Conservation (phyloP, 2,888 invertebrate genomes). For the Rhingia campestris region DNA sequence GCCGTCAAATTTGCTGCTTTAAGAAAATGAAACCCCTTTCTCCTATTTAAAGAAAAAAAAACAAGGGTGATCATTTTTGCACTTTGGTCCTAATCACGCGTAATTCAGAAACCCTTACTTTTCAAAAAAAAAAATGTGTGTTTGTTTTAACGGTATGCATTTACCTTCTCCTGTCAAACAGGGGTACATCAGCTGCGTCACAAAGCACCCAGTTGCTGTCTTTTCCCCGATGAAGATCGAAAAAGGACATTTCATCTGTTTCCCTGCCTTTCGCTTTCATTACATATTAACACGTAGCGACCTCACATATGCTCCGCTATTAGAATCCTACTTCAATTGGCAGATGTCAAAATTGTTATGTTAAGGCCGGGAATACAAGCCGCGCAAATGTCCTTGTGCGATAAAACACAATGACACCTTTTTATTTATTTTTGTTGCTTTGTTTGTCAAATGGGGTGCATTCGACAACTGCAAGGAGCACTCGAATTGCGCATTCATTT, state of each 20-base stretch:
- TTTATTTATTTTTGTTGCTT: constrained; percentile 11
- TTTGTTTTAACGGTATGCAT: constrained; percentile 21
- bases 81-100: constrained; percentile 22
- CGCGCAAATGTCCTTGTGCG: constrained; percentile 53
- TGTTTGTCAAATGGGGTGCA: constrained; percentile 21
- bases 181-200: constrained; percentile 46
- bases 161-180: background rate
- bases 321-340: constrained; percentile 59
- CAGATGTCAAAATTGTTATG: constrained; percentile 63
- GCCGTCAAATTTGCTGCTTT: background rate
- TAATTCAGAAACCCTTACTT: background rate
- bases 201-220: background rate
- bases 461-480: constrained; percentile 27
- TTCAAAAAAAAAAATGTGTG: background rate
- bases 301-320: constrained; percentile 59
- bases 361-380: constrained; percentile 40
- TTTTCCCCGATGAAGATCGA: background rate
- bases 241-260: constrained; percentile 50
- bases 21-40: constrained; percentile 36
- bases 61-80: constrained; percentile 10
- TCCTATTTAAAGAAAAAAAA: background rate
- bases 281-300: constrained; percentile 27
- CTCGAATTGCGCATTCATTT: constrained; percentile 44
- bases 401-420: constrained; percentile 51
- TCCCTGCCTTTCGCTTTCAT: constrained; percentile 26